Evolutionary conservation across 2,797 vertebrate genomes (phyloP).

Genomic region (Cryptoprocta ferox): DNA sequence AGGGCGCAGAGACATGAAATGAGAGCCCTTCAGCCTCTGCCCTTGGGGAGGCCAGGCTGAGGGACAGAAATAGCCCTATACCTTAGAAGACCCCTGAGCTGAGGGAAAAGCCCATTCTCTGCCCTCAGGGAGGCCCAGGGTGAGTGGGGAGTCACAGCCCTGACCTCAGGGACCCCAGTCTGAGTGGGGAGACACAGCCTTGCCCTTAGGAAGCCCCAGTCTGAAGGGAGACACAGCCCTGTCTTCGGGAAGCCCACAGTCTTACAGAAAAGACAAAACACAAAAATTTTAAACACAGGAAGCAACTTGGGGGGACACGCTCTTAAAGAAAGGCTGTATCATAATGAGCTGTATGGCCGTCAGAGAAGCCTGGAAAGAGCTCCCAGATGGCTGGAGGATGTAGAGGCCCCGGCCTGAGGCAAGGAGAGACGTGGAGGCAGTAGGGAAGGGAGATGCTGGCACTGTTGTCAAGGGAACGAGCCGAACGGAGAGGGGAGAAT

Average conservation of each 20-base stretch:
- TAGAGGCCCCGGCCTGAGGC: neutral
- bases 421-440: accelerated
- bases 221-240: neutral
- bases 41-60: neutral
- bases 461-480: neutral
- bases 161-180: no score
- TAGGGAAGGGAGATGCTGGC: neutral
- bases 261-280: neutral
- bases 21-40: neutral
- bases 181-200: neutral
- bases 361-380: neutral
- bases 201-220: neutral
- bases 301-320: neutral
- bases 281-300: neutral
- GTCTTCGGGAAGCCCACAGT: neutral
- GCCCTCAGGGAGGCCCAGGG: neutral
- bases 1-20: neutral
- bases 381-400: neutral
- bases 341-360: accelerated
- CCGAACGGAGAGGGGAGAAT: neutral
- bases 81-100: neutral
- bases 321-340: neutral
- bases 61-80: neutral
- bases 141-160: neutral
- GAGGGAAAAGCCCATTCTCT: neutral